These are phyloP conservation scores for Mongoloraphidia duomilia DNA, from an alignment of 2,888 invertebrate species.

Conservation along the genomic window DNA sequence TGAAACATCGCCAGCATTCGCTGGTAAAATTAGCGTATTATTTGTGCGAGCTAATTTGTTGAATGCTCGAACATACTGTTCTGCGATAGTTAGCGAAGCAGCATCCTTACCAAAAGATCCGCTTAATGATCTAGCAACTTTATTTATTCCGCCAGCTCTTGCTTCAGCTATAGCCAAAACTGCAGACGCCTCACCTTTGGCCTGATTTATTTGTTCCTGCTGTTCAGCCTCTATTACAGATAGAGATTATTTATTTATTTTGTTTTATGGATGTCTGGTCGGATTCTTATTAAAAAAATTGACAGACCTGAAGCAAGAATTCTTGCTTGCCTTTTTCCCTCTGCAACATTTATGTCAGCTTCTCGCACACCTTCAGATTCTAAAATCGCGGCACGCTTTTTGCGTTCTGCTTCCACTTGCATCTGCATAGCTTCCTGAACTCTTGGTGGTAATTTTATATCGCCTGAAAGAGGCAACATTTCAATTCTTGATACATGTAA, in stretches of 20 bases:
- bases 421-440: conserved; percentile 99
- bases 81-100: conserved; percentile 82
- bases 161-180: conserved; percentile 86
- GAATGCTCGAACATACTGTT: conserved; percentile 92
- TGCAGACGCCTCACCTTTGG: conserved; percentile 83
- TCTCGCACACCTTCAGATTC: conserved; percentile 91
- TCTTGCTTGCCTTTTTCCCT: conserved; percentile 81
- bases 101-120: conserved; percentile 63
- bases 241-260: conserved; percentile 2
- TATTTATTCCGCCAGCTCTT: conserved; percentile 64
- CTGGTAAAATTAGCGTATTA: conserved; percentile 89
- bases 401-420: conserved; percentile 98
- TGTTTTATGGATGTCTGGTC: background rate
- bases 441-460: conserved; percentile 75
- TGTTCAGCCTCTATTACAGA: conserved; percentile 68
- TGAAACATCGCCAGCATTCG: conserved; percentile 72
- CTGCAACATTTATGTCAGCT: conserved; percentile 93
- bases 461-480: conserved; percentile 39
- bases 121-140: conserved; percentile 54
- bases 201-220: conserved; percentile 88
- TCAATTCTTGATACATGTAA: too few species aligned
- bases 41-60: conserved; percentile 81
- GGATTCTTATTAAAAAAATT: background rate
- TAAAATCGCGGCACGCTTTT: conserved; percentile 89
- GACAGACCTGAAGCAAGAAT: conserved; percentile 73